Percentiles rank a stretch among this genome's conserved stretches.
Conservation (phyloP, 2,113 vertebrate genomes). For the Zosterops borbonicus region DNA sequence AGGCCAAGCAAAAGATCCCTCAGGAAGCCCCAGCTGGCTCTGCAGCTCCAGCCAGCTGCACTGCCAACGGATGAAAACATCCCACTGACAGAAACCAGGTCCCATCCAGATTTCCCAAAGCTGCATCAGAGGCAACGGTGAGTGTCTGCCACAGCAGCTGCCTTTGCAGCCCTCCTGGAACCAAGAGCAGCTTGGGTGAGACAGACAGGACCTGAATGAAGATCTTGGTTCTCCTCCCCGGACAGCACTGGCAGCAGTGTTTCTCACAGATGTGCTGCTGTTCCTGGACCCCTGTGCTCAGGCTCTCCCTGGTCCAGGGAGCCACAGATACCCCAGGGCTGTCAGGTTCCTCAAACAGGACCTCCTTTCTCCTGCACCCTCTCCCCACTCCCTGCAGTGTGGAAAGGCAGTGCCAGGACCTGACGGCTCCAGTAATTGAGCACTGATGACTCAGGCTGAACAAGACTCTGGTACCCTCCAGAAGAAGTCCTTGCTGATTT, state of each 20-base stretch:
- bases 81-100: neutral
- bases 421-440: neutral
- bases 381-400: neutral
- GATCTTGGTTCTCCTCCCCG: neutral
- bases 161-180: neutral
- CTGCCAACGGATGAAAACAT: neutral
- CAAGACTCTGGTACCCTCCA: neutral
- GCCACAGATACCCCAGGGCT: neutral
- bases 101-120: neutral
- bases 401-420: neutral
- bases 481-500: neutral
- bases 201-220: neutral
- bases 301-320: neutral
- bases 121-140: neutral
- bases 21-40: neutral
- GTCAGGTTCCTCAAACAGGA: neutral
- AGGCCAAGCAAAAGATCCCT: neutral
- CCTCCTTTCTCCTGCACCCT: neutral
- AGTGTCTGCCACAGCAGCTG: neutral
- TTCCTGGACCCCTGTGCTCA: neutral
- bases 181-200: neutral
- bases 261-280: neutral
- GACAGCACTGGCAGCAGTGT: neutral
- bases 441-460: slow-evolving; percentile 20
- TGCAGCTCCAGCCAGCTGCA: neutral